A percentile compares a stretch with the other conserved stretches of the same genome.
These are phyloP conservation scores for Apodemia zela DNA, from an alignment of 2,888 invertebrate species.

Conservation along the genomic window DNA sequence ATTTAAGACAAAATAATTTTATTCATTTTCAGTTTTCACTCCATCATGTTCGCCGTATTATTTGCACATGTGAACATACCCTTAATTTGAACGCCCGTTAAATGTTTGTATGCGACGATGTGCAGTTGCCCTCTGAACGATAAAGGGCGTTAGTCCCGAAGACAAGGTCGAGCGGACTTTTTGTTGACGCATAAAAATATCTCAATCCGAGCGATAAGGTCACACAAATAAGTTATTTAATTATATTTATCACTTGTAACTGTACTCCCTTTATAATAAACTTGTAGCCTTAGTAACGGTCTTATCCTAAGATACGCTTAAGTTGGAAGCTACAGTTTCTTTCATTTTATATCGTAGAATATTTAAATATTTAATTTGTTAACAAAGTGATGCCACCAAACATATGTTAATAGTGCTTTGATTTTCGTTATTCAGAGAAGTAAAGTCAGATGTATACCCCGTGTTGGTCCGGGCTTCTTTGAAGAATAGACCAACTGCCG, in stretches of 20 bases:
- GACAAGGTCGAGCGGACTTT: slow-evolving; percentile 39
- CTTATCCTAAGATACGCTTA: neutral
- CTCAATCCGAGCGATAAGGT: slow-evolving; percentile 9
- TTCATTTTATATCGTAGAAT: too few relatives aligned
- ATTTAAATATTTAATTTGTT: too few relatives aligned
- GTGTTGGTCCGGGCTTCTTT: too few relatives aligned
- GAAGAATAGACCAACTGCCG: too few relatives aligned
- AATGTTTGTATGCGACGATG: slow-evolving; percentile 43
- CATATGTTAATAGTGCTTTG: too few relatives aligned
- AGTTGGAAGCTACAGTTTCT: neutral
- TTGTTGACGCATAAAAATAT: slow-evolving; percentile 25
- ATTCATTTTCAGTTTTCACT: too few relatives aligned
- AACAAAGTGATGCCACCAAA: too few relatives aligned
- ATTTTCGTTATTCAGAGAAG: too few relatives aligned
- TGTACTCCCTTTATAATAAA: neutral
- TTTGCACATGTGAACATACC: slow-evolving; percentile 7
- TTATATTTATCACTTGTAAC: slow-evolving; percentile 6
- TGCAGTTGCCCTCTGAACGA: slow-evolving; percentile 41
- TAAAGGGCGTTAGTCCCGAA: slow-evolving; percentile 31
- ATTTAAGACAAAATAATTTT: too few relatives aligned
- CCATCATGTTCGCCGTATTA: neutral
- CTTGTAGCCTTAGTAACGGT: neutral
- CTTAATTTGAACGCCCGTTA: neutral
- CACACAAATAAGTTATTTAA: slow-evolving; percentile 7
- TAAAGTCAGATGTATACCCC: too few relatives aligned